These are phyloP conservation scores for Leuctra nigra DNA, from an alignment of 2,888 invertebrate genomes.

Conservation along the genomic window DNA sequence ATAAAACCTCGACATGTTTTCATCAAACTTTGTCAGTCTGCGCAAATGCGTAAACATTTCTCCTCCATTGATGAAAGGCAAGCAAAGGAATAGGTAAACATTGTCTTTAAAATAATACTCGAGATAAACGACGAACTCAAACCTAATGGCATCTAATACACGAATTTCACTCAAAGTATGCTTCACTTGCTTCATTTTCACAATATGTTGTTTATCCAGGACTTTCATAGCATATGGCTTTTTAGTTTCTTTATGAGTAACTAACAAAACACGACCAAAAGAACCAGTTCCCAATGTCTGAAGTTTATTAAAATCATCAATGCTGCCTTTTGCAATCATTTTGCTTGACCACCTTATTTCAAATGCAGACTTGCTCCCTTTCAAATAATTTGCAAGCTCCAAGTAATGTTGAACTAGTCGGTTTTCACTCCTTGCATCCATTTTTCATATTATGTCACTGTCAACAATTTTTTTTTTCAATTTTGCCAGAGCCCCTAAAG, in stretches of 20 bases:
- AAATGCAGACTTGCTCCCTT: neutral
- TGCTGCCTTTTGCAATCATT: neutral
- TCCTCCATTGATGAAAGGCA: constrained; percentile 26
- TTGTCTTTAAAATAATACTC: constrained; percentile 25
- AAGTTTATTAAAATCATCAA: constrained; percentile 11
- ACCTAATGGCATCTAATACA: constrained; percentile 21
- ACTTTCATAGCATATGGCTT: constrained; percentile 24
- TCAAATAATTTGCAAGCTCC: neutral
- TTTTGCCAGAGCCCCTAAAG: too few species aligned
- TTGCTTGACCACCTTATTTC: constrained; percentile 10
- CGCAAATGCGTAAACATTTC: constrained; percentile 25
- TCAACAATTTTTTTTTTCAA: too few species aligned
- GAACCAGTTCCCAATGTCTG: constrained; percentile 24
- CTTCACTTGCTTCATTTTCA: constrained; percentile 24
- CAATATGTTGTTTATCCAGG: constrained; percentile 19
- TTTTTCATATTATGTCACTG: too few species aligned
- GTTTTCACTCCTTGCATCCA: too few species aligned
- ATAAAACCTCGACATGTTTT: constrained; percentile 26
- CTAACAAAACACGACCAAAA: constrained; percentile 25
- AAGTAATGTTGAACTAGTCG: neutral
- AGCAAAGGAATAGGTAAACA: constrained; percentile 21
- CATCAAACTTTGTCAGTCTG: constrained; percentile 22
- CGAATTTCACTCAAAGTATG: constrained; percentile 23
- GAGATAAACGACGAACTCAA: constrained; percentile 23
- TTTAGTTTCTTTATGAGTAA: constrained; percentile 11